Evolutionary conservation across 2,797 vertebrate genomes (phyloP).

Genomic region (Apogon hyalosoma): DNA sequence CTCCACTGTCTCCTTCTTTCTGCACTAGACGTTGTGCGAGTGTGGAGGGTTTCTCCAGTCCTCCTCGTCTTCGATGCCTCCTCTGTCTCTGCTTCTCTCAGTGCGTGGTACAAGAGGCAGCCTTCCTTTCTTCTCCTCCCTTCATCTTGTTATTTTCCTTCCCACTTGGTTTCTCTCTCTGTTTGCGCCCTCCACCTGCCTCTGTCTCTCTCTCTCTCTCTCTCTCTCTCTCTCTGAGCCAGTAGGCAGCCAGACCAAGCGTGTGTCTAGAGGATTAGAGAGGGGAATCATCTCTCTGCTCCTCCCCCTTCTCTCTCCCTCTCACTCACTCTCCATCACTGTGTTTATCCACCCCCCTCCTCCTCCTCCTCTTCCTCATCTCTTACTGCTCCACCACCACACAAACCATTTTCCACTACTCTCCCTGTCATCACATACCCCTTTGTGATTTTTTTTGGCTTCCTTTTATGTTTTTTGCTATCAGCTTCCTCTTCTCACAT

Average conservation of each 20-base stretch:
- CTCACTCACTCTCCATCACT: conserved; percentile 70
- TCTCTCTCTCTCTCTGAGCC: conserved; percentile 67
- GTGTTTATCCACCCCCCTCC: conserved; percentile 59
- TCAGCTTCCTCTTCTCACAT: conserved; percentile 5
- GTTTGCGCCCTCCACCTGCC: conserved; percentile 69
- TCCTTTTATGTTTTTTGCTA: conserved; percentile 13
- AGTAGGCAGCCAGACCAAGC: conserved; percentile 77
- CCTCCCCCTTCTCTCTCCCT: conserved; percentile 71
- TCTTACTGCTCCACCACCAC: conserved; percentile 46
- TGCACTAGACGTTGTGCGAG: conserved; percentile 34
- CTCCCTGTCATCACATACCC: not conserved
- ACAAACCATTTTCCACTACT: conserved; percentile 30
- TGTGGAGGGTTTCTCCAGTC: conserved; percentile 48
- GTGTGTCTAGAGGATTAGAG: conserved; percentile 85
- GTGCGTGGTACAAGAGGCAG: conserved; percentile 50
- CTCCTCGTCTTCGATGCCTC: conserved; percentile 44
- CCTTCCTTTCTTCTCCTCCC: conserved; percentile 63
- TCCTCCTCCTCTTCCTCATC: conserved; percentile 44
- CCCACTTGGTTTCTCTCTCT: conserved; percentile 58
- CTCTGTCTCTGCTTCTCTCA: conserved; percentile 49
- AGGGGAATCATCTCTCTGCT: conserved; percentile 80
- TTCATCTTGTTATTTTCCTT: conserved; percentile 72
- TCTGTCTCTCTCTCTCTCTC: conserved; percentile 69
- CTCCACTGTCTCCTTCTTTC: conserved; percentile 46
- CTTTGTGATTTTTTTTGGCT: conserved; percentile 14